These are phyloP conservation scores for Pangasius larnaudii DNA, from an alignment of 2,797 vertebrate genomes.

Conservation along the genomic window DNA sequence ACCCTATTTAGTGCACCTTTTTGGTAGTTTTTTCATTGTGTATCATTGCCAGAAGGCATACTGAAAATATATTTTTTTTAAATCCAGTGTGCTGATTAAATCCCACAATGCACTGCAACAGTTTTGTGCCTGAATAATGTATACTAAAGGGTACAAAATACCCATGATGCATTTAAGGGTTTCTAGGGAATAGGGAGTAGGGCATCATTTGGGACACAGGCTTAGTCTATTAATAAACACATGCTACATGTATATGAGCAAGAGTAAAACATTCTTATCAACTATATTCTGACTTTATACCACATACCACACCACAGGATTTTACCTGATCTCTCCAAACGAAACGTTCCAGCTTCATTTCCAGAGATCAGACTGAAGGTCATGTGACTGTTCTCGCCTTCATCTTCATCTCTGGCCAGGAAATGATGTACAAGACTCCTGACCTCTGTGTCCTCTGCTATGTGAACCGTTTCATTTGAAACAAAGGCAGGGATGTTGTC, in stretches of 20 bases:
- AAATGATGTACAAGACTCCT: slow-evolving; percentile 83
- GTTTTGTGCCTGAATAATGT: not conserved
- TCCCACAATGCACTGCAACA: not conserved
- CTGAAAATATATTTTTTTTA: not conserved
- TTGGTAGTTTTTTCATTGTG: not conserved
- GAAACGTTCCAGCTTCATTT: slow-evolving; percentile 78
- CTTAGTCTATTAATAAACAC: not conserved
- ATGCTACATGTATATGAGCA: not conserved
- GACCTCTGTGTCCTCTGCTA: slow-evolving; percentile 80
- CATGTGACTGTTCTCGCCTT: slow-evolving; percentile 80
- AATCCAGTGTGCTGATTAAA: not conserved
- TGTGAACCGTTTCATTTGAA: slow-evolving; percentile 69
- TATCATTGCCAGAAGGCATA: not conserved
- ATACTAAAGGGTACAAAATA: not conserved
- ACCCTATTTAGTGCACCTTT: not conserved
- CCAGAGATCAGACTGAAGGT: slow-evolving; percentile 80
- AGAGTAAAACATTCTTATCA: not conserved
- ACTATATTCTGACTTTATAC: not conserved
- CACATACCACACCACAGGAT: not conserved
- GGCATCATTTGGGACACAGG: not conserved
- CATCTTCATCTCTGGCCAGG: slow-evolving; percentile 82
- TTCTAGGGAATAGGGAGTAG: not conserved
- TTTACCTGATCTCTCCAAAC: slow-evolving; percentile 85
- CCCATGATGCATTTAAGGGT: not conserved
- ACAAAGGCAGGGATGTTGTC: slow-evolving; percentile 86